Conservation (phyloP, 2,113 vertebrate species). For the Porphyrio hochstetteri region DNA sequence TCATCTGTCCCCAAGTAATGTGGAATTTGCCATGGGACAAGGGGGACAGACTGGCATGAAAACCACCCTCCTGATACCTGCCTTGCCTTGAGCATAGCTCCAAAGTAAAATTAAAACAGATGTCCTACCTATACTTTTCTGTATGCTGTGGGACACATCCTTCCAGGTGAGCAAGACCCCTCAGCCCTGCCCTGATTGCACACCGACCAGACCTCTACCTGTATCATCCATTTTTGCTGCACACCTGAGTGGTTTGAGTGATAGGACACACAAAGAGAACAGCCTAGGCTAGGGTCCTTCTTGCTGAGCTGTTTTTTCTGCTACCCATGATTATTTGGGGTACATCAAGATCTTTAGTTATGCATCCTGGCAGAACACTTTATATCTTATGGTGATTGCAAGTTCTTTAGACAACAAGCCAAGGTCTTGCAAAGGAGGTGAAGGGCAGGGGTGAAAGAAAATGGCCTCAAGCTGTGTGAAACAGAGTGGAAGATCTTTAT, state of each 20-base stretch:
- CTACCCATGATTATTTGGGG: neutral
- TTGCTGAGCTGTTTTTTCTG: neutral
- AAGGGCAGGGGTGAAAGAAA: conserved; percentile 2
- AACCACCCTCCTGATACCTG: neutral
- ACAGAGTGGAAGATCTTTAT: neutral
- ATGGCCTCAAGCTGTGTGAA: conserved; percentile 25
- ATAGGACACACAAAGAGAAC: neutral
- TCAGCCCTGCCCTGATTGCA: neutral
- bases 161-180: rapidly evolving
- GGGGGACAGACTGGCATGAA: neutral
- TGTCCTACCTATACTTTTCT: neutral
- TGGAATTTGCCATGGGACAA: neutral
- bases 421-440: conserved; percentile 34
- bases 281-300: neutral
- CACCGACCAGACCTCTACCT: neutral
- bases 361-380: conserved; percentile 13
- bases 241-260: neutral
- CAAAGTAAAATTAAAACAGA: neutral
- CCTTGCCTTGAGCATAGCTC: neutral
- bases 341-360: conserved; percentile 15
- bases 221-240: neutral
- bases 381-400: neutral
- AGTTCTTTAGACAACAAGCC: conserved; percentile 55
- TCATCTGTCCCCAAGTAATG: neutral
- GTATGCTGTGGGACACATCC: neutral